Evolutionary conservation across 2,888 invertebrate genomes (phyloP).

Genomic region (Cephonodes hylas): DNA sequence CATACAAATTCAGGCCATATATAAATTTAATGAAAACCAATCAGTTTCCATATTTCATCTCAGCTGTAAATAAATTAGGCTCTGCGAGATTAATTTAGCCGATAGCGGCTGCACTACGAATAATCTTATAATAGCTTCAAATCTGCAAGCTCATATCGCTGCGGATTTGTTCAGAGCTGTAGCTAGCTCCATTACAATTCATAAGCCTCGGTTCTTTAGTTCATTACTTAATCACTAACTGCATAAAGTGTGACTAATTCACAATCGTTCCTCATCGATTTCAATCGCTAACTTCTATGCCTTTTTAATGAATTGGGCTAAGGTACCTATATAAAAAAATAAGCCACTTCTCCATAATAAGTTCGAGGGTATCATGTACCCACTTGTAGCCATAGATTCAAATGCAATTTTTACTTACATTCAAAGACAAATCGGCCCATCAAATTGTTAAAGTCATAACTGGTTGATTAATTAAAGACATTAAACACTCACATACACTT

Average conservation of each 20-base stretch:
- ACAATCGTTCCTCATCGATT: too few species aligned
- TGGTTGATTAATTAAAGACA: too few species aligned
- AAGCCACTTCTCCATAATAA: too few species aligned
- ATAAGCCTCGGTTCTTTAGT: not conserved
- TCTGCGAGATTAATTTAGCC: not conserved
- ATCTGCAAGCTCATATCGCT: not conserved
- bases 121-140: constrained; percentile 2
- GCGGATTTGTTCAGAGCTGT: not conserved
- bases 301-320: too few species aligned
- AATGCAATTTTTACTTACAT: not conserved
- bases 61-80: not conserved
- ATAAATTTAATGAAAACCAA: not conserved
- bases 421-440: too few species aligned
- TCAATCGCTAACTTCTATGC: too few species aligned
- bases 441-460: too few species aligned
- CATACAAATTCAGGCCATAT: too few species aligned
- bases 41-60: not conserved
- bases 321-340: too few species aligned
- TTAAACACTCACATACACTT: too few species aligned
- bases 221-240: not conserved
- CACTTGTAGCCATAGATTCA: not conserved
- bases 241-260: not conserved
- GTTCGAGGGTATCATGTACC: too few species aligned
- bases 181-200: not conserved
- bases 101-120: not conserved